Evolutionary conservation across 2,888 invertebrate genomes (phyloP).

Genomic region (Drosophila paucipuncta): DNA sequence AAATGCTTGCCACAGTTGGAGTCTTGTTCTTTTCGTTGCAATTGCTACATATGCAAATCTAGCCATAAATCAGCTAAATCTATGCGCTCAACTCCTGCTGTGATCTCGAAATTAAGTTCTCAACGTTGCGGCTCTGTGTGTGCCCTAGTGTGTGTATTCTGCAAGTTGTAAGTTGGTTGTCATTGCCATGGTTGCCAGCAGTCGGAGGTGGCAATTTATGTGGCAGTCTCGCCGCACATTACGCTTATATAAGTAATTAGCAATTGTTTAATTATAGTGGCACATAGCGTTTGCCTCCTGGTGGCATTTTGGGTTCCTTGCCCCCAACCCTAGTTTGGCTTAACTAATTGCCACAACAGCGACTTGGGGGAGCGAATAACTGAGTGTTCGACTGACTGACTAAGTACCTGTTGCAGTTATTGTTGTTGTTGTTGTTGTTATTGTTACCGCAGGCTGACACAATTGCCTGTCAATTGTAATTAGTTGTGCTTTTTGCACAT

Average conservation of each 20-base stretch:
- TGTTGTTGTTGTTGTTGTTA: conserved; percentile 35
- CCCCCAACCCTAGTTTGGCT: conserved; percentile 62
- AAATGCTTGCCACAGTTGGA: conserved; percentile 10
- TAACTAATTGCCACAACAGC: conserved; percentile 72
- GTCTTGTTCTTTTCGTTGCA: conserved; percentile 10
- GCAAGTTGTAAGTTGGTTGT: conserved; percentile 28
- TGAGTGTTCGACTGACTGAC: conserved; percentile 23
- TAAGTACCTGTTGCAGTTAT: conserved; percentile 15
- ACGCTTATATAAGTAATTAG: conserved; percentile 76
- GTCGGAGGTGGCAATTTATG: conserved; percentile 78
- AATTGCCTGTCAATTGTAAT: conserved; percentile 81
- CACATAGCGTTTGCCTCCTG: conserved; percentile 46
- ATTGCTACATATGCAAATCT: conserved; percentile 77
- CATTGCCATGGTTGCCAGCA: conserved; percentile 48
- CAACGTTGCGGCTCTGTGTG: conserved; percentile 57
- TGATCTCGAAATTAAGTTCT: conserved; percentile 78
- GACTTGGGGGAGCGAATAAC: conserved; percentile 18
- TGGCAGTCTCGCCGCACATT: conserved; percentile 58
- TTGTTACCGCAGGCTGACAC: conserved; percentile 53
- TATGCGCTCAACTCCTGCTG: conserved; percentile 61
- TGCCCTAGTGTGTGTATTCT: conserved; percentile 5
- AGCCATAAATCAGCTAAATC: conserved; percentile 74
- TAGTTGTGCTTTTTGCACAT: conserved; percentile 80
- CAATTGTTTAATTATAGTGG: conserved; percentile 80
- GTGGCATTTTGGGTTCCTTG: conserved; percentile 54